Evolutionary conservation across 2,888 invertebrate species (phyloP).

Genomic region (Drosophila kambysellisi): DNA sequence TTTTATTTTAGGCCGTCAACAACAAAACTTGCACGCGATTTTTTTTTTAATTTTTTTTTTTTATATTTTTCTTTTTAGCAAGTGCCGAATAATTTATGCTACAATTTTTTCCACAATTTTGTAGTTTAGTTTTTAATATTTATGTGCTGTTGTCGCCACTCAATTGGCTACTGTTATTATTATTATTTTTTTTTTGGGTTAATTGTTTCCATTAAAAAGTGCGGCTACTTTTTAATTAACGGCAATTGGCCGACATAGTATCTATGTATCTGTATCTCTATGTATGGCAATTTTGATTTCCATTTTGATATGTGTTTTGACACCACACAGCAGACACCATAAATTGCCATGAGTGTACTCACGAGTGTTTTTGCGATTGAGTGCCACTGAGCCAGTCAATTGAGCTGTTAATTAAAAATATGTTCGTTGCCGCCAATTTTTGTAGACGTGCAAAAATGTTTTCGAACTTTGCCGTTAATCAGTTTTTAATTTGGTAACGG

Average conservation of each 20-base stretch:
- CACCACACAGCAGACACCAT: conserved; percentile 52
- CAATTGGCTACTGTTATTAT: conserved; percentile 56
- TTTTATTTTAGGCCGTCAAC: conserved; percentile 43
- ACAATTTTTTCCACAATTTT: conserved; percentile 38
- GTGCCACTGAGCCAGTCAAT: conserved; percentile 49
- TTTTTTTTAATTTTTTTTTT: neutral
- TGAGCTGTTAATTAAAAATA: conserved; percentile 77
- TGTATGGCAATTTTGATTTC: conserved; percentile 66
- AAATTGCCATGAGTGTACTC: conserved; percentile 30
- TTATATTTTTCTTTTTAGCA: conserved; percentile 4
- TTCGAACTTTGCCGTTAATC: conserved; percentile 35
- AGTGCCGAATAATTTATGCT: conserved; percentile 50
- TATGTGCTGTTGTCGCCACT: conserved; percentile 57
- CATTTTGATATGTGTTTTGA: conserved; percentile 78
- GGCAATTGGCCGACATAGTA: conserved; percentile 68
- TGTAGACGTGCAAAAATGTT: conserved; percentile 66
- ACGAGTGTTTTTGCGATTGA: conserved; percentile 24
- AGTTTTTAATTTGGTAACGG: conserved; percentile 58
- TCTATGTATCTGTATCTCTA: conserved; percentile 28
- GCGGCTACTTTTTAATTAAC: conserved; percentile 78
- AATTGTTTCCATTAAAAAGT: conserved; percentile 81
- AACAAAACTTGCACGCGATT: conserved; percentile 16
- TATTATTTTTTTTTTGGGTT: conserved; percentile 69
- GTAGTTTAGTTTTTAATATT: conserved; percentile 39
- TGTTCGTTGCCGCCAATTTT: conserved; percentile 35